Base-by-base conservation (phyloP, 2,113 vertebrate genomes). In the Chrysochloris asiatica region DNA sequence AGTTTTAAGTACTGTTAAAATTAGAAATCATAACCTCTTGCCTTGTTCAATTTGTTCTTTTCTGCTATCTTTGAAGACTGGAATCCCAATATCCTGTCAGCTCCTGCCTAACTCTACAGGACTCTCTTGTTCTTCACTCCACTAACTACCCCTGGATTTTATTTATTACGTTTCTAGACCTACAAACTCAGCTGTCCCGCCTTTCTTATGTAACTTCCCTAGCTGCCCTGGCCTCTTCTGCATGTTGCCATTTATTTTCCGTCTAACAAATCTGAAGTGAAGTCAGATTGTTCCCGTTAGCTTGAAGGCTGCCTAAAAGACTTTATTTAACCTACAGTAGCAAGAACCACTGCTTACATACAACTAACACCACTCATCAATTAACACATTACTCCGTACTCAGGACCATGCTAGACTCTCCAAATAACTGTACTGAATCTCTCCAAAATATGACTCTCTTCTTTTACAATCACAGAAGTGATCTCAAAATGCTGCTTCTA, bases 261-360 rank as follows among this genome's bases (percentile, higher is more conserved):
- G 65, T 93, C 79, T 96, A 83, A 95, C 93, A 92, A 94, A 95
- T 95, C 28, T 80, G 22, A 93, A 93, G 92, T 94, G 92, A 83
- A 91, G 86, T 94, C 94, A 92, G 28, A 93, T 86, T 95, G 92
- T 86, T 92, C 90, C 96, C 13, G 1, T 86, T 80, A 61, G 52
- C 77, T 12, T 95, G 93, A 94, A 93, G 88, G 47, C 71, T 94
- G 88, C 88, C 90, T 89, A 76, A 91, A 88, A 91, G 88, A 65
- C 41, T 96, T 96, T 91, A 95, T 91, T 87, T 87, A 94, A 89
- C 90, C 85, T 85, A 76, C 38, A 93, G 65, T 26, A 88, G 86
- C 90, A 90, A 90, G 52, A 96, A 93, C 85, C 79, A 88, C 93
- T 86, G 77, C 65, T 86, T 81, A 88, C 28, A 47, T 47, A 72